phyloP scores from a whole-genome alignment of 1,140 invertebrate species.

The Drosophila ambigua region DNA sequence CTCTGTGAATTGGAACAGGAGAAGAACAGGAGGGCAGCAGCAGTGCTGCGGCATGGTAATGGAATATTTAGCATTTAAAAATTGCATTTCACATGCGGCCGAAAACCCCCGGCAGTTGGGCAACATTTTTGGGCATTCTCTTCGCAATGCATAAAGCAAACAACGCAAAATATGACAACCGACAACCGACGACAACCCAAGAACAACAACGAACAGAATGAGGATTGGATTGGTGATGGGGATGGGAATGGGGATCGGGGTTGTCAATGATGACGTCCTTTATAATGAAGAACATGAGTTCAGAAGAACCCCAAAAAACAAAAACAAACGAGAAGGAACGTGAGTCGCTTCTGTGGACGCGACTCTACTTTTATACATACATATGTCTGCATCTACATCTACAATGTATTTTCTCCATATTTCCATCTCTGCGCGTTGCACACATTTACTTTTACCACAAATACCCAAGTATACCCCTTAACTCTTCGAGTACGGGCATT shows the following conservation, averaged over 20 bases:
- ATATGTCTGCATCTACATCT: too few relatives aligned
- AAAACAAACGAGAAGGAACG: slow-evolving; percentile 3
- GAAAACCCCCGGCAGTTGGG: slow-evolving; percentile 1
- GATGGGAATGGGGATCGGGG: slow-evolving; percentile 32
- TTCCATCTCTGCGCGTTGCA: too few relatives aligned
- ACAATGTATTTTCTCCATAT: too few relatives aligned
- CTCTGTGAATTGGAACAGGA: too few relatives aligned
- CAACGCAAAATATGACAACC: slow-evolving; percentile 67
- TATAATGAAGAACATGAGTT: slow-evolving; percentile 81
- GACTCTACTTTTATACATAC: too few relatives aligned
- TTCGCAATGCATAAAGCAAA: slow-evolving; percentile 77
- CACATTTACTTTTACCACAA: too few relatives aligned
- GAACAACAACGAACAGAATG: slow-evolving; percentile 22
- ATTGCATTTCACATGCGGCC: too few relatives aligned
- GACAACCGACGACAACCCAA: slow-evolving; percentile 48
- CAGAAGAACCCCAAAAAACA: slow-evolving; percentile 61
- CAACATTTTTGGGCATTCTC: slow-evolving; percentile 46
- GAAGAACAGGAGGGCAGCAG: too few relatives aligned
- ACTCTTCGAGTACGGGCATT: not conserved
- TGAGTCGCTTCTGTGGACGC: too few relatives aligned
- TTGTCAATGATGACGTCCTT: slow-evolving; percentile 66
- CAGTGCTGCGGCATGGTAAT: too few relatives aligned
- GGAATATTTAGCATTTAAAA: too few relatives aligned
- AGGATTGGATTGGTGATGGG: slow-evolving; percentile 15
- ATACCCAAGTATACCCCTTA: too few relatives aligned